Evolutionary conservation across 2,888 invertebrate genomes (phyloP).

Genomic region (Dryomyza anilis): DNA sequence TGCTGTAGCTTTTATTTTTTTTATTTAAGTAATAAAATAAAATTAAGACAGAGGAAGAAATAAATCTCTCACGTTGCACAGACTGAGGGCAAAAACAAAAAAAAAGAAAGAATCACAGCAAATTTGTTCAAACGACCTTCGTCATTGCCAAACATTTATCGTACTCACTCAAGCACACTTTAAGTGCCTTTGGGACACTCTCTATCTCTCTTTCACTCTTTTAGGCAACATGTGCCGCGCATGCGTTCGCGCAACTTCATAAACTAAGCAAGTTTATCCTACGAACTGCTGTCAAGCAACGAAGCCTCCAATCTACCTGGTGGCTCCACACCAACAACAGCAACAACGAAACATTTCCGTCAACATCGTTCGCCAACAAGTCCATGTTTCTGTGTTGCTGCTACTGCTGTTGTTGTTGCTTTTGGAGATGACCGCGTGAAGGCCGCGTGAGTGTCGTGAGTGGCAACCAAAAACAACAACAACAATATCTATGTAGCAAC

Average conservation of each 20-base stretch:
- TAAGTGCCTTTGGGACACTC: not conserved
- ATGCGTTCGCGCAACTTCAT: conserved; percentile 12
- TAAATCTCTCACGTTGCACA: conserved; percentile 21
- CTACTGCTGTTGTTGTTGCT: conserved; percentile 1
- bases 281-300: not conserved
- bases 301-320: not conserved
- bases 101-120: not conserved
- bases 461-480: conserved; percentile 3
- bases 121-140: conserved; percentile 18
- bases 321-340: too few species aligned
- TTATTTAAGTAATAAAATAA: not conserved
- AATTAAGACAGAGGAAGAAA: conserved; percentile 7
- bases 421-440: conserved; percentile 17
- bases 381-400: conserved; percentile 3
- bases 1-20: not conserved
- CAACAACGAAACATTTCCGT: too few species aligned
- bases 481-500: not conserved
- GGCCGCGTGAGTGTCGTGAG: conserved; percentile 16
- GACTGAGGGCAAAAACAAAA: too few species aligned
- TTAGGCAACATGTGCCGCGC: too few species aligned
- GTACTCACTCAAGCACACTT: not conserved
- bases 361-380: not conserved
- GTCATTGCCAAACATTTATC: conserved; percentile 1
- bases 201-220: not conserved
- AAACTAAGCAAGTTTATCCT: not conserved